These are phyloP conservation scores for Pyrgilauda ruficollis DNA, from an alignment of 2,113 vertebrate species.

Conservation along the genomic window DNA sequence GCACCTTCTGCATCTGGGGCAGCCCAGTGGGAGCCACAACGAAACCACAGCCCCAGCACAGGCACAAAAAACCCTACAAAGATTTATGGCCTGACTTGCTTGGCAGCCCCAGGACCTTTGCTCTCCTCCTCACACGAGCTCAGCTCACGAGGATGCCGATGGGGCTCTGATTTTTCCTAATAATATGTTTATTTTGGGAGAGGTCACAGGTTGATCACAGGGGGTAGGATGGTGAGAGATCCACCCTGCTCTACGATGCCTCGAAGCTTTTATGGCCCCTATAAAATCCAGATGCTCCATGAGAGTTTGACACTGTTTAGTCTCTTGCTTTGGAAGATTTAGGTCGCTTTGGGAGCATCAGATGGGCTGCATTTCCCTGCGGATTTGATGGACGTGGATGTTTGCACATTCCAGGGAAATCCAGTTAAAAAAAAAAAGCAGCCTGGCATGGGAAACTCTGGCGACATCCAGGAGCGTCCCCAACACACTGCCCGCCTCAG, in stretches of 20 bases:
- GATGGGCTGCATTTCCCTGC: fast-evolving
- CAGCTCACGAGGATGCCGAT: fast-evolving
- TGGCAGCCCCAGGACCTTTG: fast-evolving
- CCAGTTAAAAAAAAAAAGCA: background rate
- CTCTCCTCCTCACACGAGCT: background rate
- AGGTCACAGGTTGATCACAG: fast-evolving
- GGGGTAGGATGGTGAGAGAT: fast-evolving
- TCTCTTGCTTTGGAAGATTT: background rate
- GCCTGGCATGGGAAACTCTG: background rate
- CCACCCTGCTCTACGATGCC: fast-evolving
- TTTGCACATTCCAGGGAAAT: background rate
- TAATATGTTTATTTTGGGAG: background rate
- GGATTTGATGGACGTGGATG: background rate
- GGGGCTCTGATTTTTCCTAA: background rate
- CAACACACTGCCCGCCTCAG: fast-evolving
- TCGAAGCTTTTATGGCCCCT: background rate
- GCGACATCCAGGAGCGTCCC: background rate
- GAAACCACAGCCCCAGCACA: background rate
- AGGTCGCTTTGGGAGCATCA: fast-evolving
- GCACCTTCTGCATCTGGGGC: background rate
- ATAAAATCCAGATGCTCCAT: background rate
- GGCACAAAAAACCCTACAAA: fast-evolving
- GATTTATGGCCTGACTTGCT: background rate
- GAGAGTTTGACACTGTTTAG: background rate
- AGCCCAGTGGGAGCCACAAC: fast-evolving